Base-by-base conservation (phyloP, 2,113 vertebrate genomes). In the Ardeotis arabs region DNA sequence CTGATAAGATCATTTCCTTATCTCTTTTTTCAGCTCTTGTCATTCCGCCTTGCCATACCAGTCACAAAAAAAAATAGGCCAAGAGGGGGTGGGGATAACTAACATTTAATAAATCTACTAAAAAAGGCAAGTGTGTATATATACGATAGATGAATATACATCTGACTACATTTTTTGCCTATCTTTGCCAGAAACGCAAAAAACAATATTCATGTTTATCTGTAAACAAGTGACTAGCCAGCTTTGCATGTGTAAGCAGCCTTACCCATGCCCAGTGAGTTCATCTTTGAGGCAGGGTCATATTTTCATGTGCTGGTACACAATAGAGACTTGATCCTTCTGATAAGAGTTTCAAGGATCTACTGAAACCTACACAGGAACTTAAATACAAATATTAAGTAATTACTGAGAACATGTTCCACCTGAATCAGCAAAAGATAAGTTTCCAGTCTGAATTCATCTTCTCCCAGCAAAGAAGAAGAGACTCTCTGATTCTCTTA, bases 1-100 rank as follows among this genome's bases (percentile, higher is more conserved):
- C 85, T 70, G 90, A 96, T 88, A 96, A 86, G 75, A 91, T 88
- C 74, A 74, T 79, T 80, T 85, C 85, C 79, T 90, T 95, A 84
- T 95, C 85, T 93, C 67, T 67, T 69, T 94, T 93, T 93, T 83
- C 58, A 93, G 88, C 64, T 90, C 70, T 75, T 96, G 72, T 74
- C 73, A 89, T 92, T 94, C 83, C 68, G 47, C 39, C 22, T 86
- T 92, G 49, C 73, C 44, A 69, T 41, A 77, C 64, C 13, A 88
- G 64, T 85, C 67, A 91, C 22, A 39, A 94, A 91, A 84, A 84
- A 85, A 90, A 76, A 84, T 35, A 95, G 70, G 58, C 68, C 92
- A 89, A 73, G 76, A 80, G 41, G 41, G 47, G 68, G 52, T 95
- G 83, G 52, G 64, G 59, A 91, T 68, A 94, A 93, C 53, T 81